Base-by-base conservation (phyloP, 64 coral and sea anemone species). In the Montipora sp. region DNA sequence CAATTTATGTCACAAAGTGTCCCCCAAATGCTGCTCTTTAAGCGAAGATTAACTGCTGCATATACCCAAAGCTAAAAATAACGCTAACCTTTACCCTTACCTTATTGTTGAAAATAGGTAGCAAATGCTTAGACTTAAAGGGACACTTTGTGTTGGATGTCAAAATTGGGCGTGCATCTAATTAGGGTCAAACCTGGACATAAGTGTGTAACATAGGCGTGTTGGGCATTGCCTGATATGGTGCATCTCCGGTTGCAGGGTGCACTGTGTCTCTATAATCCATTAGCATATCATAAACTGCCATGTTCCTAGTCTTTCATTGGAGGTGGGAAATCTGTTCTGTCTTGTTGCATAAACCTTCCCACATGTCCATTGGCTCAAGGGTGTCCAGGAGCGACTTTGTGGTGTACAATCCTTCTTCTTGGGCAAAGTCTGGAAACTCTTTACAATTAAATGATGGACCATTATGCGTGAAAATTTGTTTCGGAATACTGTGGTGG, bases 211-310 rank as follows among this genome's bases (percentile, higher is more conserved):
- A 19, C 14, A 95, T 87, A 3, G 83, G 89, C 80, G 77, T 46
- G 49, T 74, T 86, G 9, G 11, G 1, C 89, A 95, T 95, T 14
- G 76, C 88, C 81, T 88, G 58, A 59, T 95, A 91, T 11, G 65
- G 83, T 8, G 83, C 49, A 8, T 91, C 67, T 2, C 77, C 76
- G 12, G 89, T 95, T 0, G 50, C 89, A 24, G 84, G 89, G 77
- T 92, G 94, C 47, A 84, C 77, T 9, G 94, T 89, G 20, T 95
- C 89, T 60, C 89, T 47, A 15, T 88, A 95, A 4, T 77, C 83
- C 61, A 87, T 84, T 8, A 94, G 8, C 88, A 95, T 90, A 10
- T 90, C 87, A 68, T 90, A 50, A 3, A 90, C 45, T 5, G 88
- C 83, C 10, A 80, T 79, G 11, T 72, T 15, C 47, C 77, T 88